Base-by-base conservation (phyloP, 2,113 vertebrate species). In the Oncorhynchus nerka region DNA sequence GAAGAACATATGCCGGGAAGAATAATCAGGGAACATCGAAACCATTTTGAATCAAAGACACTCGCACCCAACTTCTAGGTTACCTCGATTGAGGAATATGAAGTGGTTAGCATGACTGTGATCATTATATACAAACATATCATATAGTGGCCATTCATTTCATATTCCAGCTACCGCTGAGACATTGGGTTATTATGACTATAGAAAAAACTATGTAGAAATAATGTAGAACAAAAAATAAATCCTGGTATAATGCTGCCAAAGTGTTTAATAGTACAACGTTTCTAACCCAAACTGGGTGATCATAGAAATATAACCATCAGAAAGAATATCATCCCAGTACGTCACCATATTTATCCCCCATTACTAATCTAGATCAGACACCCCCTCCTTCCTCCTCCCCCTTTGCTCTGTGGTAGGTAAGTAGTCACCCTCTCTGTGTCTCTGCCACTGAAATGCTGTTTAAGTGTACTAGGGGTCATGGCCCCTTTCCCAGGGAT, bases 401-500 rank as follows among this genome's bases (percentile, higher is more conserved):
- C 62, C 62, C 19, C 55, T 57, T 26, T 26, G 26, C 65, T 67
- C 65, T 68, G 67, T n/a, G 67, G 19, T 70, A 70, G 68, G 68
- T 70, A 30, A 70, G 39, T 5, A n/a, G 15, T 24, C 34, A 11
- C 26, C 39, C 76, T 77, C 79, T 78, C 68, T 71, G 5, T 82
- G 86, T 88, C 78, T 78, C 70, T 6, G 65, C 68, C 75, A 74
- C 88, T 79, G 67, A 83, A 67, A 83, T 85, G 83, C 84, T 90
- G 83, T 89, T 81, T 74, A 81, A 91, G 86, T 85, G 88, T 84
- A 62, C 39, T 70, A 34, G 77, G 79, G 91, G 91, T 93, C 79
- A 0, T 34, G 91, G 91, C 91, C 86, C 87, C 81, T 80, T 70
- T 76, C 89, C 86, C 87, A 89, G 88, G 85, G 80, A 86, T 89